Base-by-base conservation (phyloP, 2,888 invertebrate genomes). In the Cephus runcator region DNA sequence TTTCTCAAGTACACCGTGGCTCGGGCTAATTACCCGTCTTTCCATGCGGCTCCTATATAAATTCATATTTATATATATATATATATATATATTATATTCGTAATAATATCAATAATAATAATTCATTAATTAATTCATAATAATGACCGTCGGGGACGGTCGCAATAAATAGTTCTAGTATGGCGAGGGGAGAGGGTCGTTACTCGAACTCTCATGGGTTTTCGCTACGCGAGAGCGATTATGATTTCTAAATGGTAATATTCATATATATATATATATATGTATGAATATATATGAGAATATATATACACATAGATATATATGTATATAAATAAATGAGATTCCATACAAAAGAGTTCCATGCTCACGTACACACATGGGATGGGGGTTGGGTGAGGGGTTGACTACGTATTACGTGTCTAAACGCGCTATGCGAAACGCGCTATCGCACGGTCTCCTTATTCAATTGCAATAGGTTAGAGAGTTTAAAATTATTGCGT, bases 321-420 rank as follows among this genome's bases (percentile, higher is more conserved):
- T 69, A 76, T 74, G 3, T 34, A 74, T n/a, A 30, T 74, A 74
- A 15, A 34, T 75, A 73, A 34, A 56, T 34, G 75, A 77, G 82
- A 78, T 84, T 84, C 79, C 80, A 83, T 85, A 86, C 82, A 86
- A 88, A 89, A 56, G 23, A 87, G 83, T 86, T 83, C 82, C 83
- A 86, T 85, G 86, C 15, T 84, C 83, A 84, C 83, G 83, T 83
- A 82, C 81, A 81, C 83, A 85, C 84, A 83, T 71, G 71, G 85
- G 86, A 86, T 56, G 56, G 23, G 36, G 56, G 23, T 23, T 56
- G 23, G 23, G 56, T 56, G 23, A 56, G 56, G 85, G 85, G 86
- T 86, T 85, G 85, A 85, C 87, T 89, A 88, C 85, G 85, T 87
- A 83, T 87, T 23, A 87, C 84, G 85, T 84, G 82, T 82, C 33